Percentiles rank a stretch among this genome's conserved stretches.
Conservation (phyloP, 1,140 invertebrate genomes). For the Anoplolepis gracilipes region DNA sequence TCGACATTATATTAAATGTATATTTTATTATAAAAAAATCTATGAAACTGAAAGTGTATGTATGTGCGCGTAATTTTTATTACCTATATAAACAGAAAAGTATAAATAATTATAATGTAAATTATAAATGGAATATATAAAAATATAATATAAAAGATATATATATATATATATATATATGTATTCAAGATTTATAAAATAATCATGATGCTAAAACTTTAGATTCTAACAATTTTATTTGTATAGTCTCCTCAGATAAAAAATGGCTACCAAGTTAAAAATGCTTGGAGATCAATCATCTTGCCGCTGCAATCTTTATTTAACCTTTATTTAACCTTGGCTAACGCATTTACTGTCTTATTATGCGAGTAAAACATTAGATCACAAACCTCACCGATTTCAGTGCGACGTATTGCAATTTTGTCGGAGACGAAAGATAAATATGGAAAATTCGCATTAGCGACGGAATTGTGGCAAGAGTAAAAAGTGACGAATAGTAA, state of each 20-base stretch:
- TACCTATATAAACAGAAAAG: no score
- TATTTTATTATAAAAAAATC: no score
- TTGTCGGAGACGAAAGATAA: not conserved
- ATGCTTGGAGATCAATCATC: not conserved
- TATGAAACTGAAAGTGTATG: no score
- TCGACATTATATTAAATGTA: no score
- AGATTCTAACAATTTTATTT: not conserved
- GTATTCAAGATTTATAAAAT: not conserved
- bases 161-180: no score
- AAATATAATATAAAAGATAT: not conserved
- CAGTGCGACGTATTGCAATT: not conserved
- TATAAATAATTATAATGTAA: not conserved
- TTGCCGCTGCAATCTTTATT: not conserved
- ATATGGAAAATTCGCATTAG: constrained; percentile 7
- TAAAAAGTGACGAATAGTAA: constrained; percentile 1
- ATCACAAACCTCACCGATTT: not conserved
- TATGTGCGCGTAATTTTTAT: no score
- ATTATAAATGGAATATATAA: not conserved
- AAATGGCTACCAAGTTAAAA: not conserved
- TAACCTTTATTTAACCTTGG: not conserved
- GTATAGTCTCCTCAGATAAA: not conserved
- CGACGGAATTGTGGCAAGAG: not conserved
- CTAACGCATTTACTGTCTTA: not conserved
- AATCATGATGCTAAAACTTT: not conserved
- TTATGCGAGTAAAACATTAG: not conserved